Evolutionary conservation across 2,113 vertebrate genomes (phyloP), one percentile per base, ranked within the genome.

Genomic region (Tamias sibiricus): DNA sequence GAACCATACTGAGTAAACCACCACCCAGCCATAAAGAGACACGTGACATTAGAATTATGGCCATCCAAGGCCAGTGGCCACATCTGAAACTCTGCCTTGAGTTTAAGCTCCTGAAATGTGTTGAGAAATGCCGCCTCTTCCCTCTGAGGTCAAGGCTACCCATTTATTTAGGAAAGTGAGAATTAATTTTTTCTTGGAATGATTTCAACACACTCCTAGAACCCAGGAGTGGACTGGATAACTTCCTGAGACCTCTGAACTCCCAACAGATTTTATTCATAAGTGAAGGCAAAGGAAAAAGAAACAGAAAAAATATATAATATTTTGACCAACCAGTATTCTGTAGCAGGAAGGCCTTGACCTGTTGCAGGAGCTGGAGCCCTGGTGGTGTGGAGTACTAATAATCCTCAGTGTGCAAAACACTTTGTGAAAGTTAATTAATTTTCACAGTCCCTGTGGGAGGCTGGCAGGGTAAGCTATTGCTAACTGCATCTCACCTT

Each of bases 381-480:
- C 72, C 37, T 22, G 1, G 47, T 3, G 40, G 44, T 30, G 4
- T 22, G 13, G 47, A 81, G 49, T 6, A 22, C 24, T 75, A 71
- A 62, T 30, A 24, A 47, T 57, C 52, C 62, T 76, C 12, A 0
- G 6, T 68, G 85, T 86, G 77, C 82, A 82, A 4, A 91, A 44
- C 52, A 54, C 74, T 96, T 75, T 64, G 89, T 95, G 91, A 96
- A 86, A 95, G 91, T 87, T 97, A 95, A 93, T 97, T 96, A 91
- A 88, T 68, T 96, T 90, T 96, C 86, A 88, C 47, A 69, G 93
- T 40, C 62, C 86, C 86, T 8, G 20, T 59, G 62, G 93, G 96
- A 95, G 44, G 85, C 86, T 94, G 82, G 74, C 88, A 79, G 42
- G 52, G 19, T 91, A 64, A 88, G 77, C 84, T 96, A 94, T 49